Percentiles rank a stretch among this genome's conserved stretches.
phyloP scores from a whole-genome alignment of 1,140 invertebrate species.

The Chionoecetes opilio region DNA sequence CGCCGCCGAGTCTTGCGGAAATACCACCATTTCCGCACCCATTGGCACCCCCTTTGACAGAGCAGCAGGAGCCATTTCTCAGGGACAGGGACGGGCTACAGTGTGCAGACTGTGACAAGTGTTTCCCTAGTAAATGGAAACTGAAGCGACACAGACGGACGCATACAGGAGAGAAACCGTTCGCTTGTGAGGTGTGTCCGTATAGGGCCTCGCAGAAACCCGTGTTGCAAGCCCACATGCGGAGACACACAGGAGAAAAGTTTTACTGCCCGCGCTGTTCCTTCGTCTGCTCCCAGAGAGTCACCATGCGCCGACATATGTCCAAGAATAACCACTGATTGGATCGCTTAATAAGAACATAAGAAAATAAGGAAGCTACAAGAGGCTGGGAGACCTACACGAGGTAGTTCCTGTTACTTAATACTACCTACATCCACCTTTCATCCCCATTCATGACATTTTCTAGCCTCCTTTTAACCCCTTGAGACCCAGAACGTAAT shows the following conservation, averaged over 20 bases:
- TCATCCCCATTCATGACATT: no score
- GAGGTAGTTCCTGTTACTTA: no score
- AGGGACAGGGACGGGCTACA: conserved; percentile 65
- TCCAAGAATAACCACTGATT: conserved; percentile 33
- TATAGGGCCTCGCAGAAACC: conserved; percentile 70
- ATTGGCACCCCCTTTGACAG: conserved; percentile 25
- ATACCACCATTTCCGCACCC: conserved; percentile 21
- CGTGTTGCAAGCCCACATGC: conserved; percentile 64
- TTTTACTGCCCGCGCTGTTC: conserved; percentile 58
- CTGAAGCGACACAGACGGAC: conserved; percentile 59
- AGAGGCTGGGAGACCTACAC: no score
- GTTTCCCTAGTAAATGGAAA: conserved; percentile 72
- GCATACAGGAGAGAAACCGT: conserved; percentile 73
- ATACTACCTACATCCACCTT: no score
- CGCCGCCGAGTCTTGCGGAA: conserved; percentile 22
- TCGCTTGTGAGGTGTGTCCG: conserved; percentile 67
- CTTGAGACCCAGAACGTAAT: no score
- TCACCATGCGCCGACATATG: conserved; percentile 56
- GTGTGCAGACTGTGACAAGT: conserved; percentile 64
- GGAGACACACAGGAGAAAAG: conserved; percentile 61
- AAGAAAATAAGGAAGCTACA: no score
- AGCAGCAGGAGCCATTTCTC: background rate
- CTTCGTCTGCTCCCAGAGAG: conserved; percentile 58
- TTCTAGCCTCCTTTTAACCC: no score
- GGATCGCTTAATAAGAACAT: no score